phyloP scores from a whole-genome alignment of 2,797 vertebrate species.

The Clarias laeviceps region DNA sequence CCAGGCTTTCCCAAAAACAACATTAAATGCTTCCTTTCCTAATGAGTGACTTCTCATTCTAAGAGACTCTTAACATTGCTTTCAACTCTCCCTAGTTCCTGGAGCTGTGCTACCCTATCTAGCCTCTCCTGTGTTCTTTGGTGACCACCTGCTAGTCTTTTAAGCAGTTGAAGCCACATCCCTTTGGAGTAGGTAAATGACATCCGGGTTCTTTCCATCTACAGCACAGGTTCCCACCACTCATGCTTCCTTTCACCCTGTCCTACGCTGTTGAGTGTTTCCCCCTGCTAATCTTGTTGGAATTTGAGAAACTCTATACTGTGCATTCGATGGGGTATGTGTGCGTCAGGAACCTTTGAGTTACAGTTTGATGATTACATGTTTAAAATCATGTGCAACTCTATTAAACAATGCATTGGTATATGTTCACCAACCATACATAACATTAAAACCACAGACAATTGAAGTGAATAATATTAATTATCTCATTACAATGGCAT shows the following conservation, averaged over 20 bases:
- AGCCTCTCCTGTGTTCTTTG: neutral
- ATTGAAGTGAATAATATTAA: too few relatives aligned
- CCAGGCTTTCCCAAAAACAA: too few relatives aligned
- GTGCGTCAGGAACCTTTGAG: neutral
- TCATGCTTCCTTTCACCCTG: neutral
- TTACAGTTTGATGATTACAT: neutral
- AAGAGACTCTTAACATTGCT: too few relatives aligned
- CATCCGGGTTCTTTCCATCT: conserved; percentile 5
- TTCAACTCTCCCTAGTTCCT: too few relatives aligned
- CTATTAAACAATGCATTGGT: neutral
- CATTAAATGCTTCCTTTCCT: too few relatives aligned
- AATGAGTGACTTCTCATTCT: too few relatives aligned
- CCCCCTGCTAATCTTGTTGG: too few relatives aligned
- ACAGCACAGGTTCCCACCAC: neutral
- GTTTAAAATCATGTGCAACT: neutral
- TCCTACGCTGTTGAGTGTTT: neutral
- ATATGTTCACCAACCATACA: neutral
- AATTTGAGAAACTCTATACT: neutral
- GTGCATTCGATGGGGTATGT: too few relatives aligned
- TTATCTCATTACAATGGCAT: too few relatives aligned
- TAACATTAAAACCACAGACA: too few relatives aligned
- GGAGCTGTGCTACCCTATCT: too few relatives aligned
- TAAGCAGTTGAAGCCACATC: neutral
- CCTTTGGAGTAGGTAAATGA: neutral
- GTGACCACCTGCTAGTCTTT: neutral